Evolutionary conservation across 2,113 vertebrate genomes (phyloP), one percentile per base, ranked within the genome.

Genomic region (Dendropsophus ebraccatus): DNA sequence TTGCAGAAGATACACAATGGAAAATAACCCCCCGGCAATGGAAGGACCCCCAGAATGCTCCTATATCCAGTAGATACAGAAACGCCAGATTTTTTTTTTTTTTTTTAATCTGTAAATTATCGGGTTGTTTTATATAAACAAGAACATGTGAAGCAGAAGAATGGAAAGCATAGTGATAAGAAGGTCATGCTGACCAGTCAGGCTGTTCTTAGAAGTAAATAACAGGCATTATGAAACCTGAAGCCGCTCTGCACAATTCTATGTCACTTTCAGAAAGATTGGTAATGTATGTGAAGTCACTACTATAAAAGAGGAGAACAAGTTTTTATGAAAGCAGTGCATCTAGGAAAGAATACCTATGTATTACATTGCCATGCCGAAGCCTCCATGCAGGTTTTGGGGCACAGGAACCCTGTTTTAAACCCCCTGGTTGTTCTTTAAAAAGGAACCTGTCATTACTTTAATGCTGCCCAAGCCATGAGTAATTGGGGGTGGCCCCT

Each of bases 81-180:
- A 62, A 45, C n/a, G 10, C 28, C 35, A 60, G n/a, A 80, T n/a
- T n/a, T n/a, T n/a, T n/a, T 41, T 41, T 41, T 41, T 5, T 41
- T 0, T 52, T 32, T 54, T 17, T 47, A 54, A 77, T 52, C 47
- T 50, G 49, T 28, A 28, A 41, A 9, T 65, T 37, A 79, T 79
- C 76, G 37, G 50, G 58, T 73, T 82, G 69, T 87, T 87, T 82
- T 37, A 50, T 82, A 77, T 82, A 87, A 82, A 81, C 70, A 82
- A 19, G 45, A 54, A 56, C 45, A 50, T 76, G 78, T 54, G 79
- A 75, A 60, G 41, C 58, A 30, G 56, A 85, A 72, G 75, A 79
- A 72, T 69, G 35, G 35, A 72, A 81, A 86, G 54, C 30, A 72
- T 3, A 2, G 14, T 58, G 65, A 73, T 81, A 86, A 72, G 84